Evolutionary conservation across 2,888 invertebrate genomes (phyloP).

Genomic region (Drosophila leonis): DNA sequence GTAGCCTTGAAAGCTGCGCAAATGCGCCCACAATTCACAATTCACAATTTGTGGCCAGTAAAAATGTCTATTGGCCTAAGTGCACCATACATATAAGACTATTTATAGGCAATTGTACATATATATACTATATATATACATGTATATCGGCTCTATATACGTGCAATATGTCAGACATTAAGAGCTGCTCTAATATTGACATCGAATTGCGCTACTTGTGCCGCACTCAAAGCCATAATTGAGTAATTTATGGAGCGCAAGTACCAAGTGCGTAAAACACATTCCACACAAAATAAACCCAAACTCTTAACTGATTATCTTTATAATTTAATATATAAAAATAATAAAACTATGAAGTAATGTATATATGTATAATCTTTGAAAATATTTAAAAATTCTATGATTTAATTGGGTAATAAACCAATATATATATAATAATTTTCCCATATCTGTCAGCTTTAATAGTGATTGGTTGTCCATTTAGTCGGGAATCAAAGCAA

Average conservation of each 20-base stretch:
- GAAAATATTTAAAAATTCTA: too few relatives aligned
- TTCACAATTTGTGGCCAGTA: conserved; percentile 39
- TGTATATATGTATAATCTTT: too few relatives aligned
- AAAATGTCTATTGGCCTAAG: conserved; percentile 40
- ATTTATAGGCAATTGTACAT: conserved; percentile 41
- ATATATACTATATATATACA: neutral
- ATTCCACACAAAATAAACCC: neutral
- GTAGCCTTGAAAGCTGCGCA: conserved; percentile 65
- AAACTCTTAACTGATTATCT: neutral
- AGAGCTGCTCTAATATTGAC: conserved; percentile 58
- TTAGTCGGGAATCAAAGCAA: too few relatives aligned
- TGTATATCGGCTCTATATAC: conserved; percentile 11
- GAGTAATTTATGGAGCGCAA: conserved; percentile 2
- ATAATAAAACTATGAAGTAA: too few relatives aligned
- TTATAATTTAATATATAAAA: too few relatives aligned
- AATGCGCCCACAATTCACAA: conserved; percentile 33
- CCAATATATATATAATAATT: too few relatives aligned
- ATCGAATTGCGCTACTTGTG: conserved; percentile 58
- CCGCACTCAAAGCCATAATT: conserved; percentile 36
- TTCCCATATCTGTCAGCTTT: too few relatives aligned
- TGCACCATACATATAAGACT: conserved; percentile 19
- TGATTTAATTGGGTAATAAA: too few relatives aligned
- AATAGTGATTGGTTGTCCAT: too few relatives aligned
- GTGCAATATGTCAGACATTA: conserved; percentile 22
- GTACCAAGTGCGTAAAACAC: neutral